Evolutionary conservation across 2,113 vertebrate species (phyloP).

Genomic region (Coptodon bakossiorum): DNA sequence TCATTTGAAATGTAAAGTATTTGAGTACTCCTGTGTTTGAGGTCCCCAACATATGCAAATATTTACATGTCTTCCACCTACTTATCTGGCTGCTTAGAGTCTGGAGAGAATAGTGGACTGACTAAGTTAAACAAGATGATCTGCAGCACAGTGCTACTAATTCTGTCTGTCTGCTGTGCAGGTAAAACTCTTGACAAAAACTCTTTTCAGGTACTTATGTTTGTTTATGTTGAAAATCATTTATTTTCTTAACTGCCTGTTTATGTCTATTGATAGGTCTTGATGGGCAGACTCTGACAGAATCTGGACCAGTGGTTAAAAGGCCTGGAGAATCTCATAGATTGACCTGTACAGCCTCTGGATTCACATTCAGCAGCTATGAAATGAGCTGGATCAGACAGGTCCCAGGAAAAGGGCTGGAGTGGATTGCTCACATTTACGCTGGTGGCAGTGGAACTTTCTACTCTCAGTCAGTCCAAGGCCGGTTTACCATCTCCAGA

Average conservation of each 20-base stretch:
- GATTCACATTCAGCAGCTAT: no score
- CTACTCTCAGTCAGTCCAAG: background rate
- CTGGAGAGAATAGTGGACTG: rapidly evolving
- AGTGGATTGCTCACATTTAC: rapidly evolving
- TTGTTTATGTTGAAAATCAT: background rate
- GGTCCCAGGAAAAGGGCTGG: no score
- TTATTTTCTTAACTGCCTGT: rapidly evolving
- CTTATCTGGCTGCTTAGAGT: rapidly evolving
- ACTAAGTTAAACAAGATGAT: rapidly evolving
- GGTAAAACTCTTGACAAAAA: rapidly evolving
- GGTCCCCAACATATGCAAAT: background rate
- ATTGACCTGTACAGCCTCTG: no score
- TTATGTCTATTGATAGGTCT: background rate
- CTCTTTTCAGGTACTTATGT: background rate
- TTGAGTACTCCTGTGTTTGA: rapidly evolving
- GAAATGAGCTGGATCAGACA: no score
- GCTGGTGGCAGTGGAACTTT: no score
- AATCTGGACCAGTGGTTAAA: no score
- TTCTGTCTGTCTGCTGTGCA: rapidly evolving
- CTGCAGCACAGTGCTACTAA: background rate
- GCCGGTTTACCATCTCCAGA: background rate
- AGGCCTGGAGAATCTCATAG: no score
- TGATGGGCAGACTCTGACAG: background rate
- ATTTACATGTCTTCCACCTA: background rate
- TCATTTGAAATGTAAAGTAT: rapidly evolving